Base-by-base conservation (phyloP, 2,113 vertebrate species). In the Salminus brasiliensis region DNA sequence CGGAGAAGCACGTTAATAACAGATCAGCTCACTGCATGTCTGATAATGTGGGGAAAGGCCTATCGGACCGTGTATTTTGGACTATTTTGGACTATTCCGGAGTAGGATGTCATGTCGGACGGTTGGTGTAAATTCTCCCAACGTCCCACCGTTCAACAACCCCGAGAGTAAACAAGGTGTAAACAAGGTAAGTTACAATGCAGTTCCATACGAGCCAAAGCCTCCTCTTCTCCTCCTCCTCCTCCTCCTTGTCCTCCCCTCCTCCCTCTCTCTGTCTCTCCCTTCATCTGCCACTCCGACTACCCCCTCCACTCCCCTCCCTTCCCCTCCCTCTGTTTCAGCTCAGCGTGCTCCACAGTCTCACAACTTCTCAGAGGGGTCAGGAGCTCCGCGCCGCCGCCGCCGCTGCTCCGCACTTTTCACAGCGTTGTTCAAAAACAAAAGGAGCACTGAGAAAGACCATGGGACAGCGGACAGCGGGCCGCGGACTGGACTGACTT, bases 381-480 rank as follows among this genome's bases (percentile, higher is more conserved):
- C 5, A 30, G 21, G 8, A 41, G 34, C 27, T 27, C 47, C 34
- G 27, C 67, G 27, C 57, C n/a, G 60, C n/a, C 49, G 21, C 57
- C 11, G 47, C 47, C 21, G 16, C 5, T 49, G 16, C 2, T 11
- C 53, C 25, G 57, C 69, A 62, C 68, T 75, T 47, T 34, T 41
- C 59, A 76, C 66, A 30, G 72, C 18, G n/a, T 29, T 49, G 12
- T 72, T 66, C n/a, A n/a, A n/a, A n/a, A n/a, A n/a, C 16, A 23
- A 52, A 18, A 55, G 16, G 11, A 25, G 36, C 1, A 27, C n/a
- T 15, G 76, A 16, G 23, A 43, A 85, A 82, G 75, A 86, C 82
- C 81, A 93, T 91, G 91, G 87, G 78, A 86, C 77, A 16, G 55
- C 77, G 72, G 63, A 63, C 77, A 16, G 55, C 77, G 72, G 63